phyloP scores from a whole-genome alignment of 2,113 vertebrate species.

The Castor canadensis region DNA sequence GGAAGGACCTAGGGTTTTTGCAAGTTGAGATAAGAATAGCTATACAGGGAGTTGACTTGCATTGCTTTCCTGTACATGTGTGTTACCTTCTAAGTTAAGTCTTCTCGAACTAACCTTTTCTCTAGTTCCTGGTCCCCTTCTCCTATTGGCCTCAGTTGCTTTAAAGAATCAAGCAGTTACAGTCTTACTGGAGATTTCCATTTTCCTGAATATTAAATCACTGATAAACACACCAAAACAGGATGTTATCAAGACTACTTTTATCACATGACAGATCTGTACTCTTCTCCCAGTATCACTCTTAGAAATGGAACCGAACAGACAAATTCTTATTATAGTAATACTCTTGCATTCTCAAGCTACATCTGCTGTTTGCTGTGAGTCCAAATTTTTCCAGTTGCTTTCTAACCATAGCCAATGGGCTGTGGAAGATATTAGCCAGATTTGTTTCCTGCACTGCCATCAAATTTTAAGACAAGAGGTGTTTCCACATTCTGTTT shows the following conservation, averaged over 20 bases:
- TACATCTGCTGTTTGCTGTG: neutral
- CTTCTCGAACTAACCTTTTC: too few species aligned
- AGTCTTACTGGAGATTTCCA: neutral
- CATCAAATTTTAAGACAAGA: neutral
- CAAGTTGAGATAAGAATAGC: too few species aligned
- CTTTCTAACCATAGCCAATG: neutral
- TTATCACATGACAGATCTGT: slow-evolving; percentile 39
- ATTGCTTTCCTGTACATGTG: too few species aligned
- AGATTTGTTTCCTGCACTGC: slow-evolving; percentile 23
- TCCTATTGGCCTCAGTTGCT: too few species aligned
- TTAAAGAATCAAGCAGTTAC: neutral
- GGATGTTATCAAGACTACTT: slow-evolving; percentile 23
- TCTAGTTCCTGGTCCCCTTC: too few species aligned
- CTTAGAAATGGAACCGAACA: slow-evolving; percentile 50
- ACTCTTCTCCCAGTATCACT: slow-evolving; percentile 5
- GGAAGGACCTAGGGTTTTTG: too few species aligned
- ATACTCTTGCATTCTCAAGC: slow-evolving; percentile 1
- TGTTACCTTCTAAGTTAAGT: too few species aligned
- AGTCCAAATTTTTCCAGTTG: neutral
- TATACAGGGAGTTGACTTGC: too few species aligned
- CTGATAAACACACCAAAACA: neutral
- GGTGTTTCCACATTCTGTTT: neutral
- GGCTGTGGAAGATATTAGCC: neutral
- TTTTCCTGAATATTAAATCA: slow-evolving; percentile 38
- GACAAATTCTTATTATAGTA: slow-evolving; percentile 42